Evolutionary conservation across 2,797 vertebrate species (phyloP).

Genomic region (Rhinogobio ventralis): DNA sequence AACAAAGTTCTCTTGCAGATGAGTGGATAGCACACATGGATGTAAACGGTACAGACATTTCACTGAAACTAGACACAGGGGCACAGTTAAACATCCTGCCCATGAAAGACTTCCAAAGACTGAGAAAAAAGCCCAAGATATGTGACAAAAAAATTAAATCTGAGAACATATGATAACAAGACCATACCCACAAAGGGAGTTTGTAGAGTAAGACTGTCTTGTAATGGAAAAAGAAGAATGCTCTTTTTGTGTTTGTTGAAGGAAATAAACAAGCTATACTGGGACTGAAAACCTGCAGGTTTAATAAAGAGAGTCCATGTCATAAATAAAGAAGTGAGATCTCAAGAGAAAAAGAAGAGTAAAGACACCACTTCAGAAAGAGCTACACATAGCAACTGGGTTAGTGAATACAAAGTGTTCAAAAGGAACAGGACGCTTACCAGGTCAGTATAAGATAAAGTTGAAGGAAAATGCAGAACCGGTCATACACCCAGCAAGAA

Average conservation of each 20-base stretch:
- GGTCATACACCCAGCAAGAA: slow-evolving; percentile 36
- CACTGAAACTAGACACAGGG: slow-evolving; percentile 40
- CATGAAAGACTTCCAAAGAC: slow-evolving; percentile 25
- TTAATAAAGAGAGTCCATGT: slow-evolving; percentile 36
- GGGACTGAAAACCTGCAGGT: not conserved
- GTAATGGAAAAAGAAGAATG: no score
- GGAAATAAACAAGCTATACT: no score
- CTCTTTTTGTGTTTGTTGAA: no score
- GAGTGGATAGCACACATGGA: slow-evolving; percentile 44
- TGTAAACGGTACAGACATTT: slow-evolving; percentile 14
- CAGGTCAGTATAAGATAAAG: slow-evolving; percentile 28
- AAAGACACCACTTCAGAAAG: not conserved
- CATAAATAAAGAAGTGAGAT: slow-evolving; percentile 19
- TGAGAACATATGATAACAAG: slow-evolving; percentile 15
- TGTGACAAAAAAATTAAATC: slow-evolving; percentile 35
- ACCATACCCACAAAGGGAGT: not conserved
- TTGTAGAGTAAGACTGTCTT: no score
- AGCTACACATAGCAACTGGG: not conserved
- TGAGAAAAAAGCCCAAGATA: slow-evolving; percentile 29
- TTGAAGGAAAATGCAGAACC: slow-evolving; percentile 35
- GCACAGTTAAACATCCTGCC: slow-evolving; percentile 22
- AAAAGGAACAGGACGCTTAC: slow-evolving; percentile 26
- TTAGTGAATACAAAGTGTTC: slow-evolving; percentile 24
- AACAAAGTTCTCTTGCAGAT: not conserved
- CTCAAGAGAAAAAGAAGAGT: not conserved